Evolutionary conservation across 2,113 vertebrate genomes (phyloP), one percentile per base, ranked within the genome.

Genomic region (Anseranas semipalmata): DNA sequence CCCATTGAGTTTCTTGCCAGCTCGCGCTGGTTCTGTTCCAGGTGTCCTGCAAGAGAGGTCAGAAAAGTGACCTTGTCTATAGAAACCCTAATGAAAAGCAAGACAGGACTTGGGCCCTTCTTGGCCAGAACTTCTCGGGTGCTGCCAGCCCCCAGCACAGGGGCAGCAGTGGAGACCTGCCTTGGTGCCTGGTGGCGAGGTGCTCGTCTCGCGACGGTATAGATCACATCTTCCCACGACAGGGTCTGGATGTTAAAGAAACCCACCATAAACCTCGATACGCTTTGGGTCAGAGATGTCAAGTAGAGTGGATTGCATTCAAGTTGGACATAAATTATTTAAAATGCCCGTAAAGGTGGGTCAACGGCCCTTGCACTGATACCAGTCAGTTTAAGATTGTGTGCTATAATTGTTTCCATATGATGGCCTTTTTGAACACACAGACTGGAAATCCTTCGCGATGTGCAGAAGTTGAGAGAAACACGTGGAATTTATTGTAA

Each of bases 311-410:
- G 96, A 93, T 70, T 95, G 92, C 80, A 79, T 96, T 96, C 60
- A 67, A 55, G 89, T 92, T 82, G 71, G 84, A 91, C 89, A 60
- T 96, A 96, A 96, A 95, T 96, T 89, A 95, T 96, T 96, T 93
- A 77, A 94, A 96, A 95, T 46, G 89, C 89, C 74, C 78, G 85
- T 95, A 95, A 97, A 95, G 86, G 82, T 93, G 91, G 89, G 89
- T 95, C 95, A 95, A 25, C 10, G 7, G 91, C 73, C 89, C 59
- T 94, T 95, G 95, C 75, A 17, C 87, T 9, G 12, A 71, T 32
- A 55, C 87, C 72, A 91, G 87, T 83, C 87, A 16, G 55, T 85
- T 89, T 62, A 60, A 94, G 87, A 68, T 83, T 55, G 59, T 43
- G 4, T 45, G 82, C 95, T 85, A 75, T 95, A 94, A 93, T 93